Evolutionary conservation across 2,888 invertebrate genomes (phyloP).

Genomic region (Aleiodes alternator): DNA sequence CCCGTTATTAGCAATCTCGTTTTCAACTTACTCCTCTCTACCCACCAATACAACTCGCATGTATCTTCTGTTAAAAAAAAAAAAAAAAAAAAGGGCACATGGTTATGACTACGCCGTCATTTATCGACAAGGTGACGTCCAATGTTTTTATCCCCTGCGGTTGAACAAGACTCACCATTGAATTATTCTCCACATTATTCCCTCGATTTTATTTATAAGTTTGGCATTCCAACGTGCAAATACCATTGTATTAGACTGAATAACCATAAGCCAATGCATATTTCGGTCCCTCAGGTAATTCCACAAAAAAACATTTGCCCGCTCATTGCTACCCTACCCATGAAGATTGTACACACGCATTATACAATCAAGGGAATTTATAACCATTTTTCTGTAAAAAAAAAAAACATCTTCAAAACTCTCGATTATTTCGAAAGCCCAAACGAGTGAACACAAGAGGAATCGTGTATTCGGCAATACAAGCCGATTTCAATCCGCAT

Average conservation of each 20-base stretch:
- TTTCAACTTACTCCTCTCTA: background rate
- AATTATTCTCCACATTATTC: no score
- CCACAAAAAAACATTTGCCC: conserved; percentile 36
- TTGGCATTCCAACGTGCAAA: background rate
- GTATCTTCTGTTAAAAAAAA: background rate
- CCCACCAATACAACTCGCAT: conserved; percentile 5
- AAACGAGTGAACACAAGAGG: background rate
- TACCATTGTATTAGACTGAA: conserved; percentile 26
- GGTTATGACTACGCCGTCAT: conserved; percentile 30
- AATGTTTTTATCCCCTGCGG: conserved; percentile 2
- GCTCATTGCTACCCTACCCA: background rate
- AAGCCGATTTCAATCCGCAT: conserved; percentile 54
- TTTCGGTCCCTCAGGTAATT: conserved; percentile 48
- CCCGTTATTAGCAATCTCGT: conserved; percentile 45
- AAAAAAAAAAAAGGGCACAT: conserved; percentile 8
- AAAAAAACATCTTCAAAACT: no score
- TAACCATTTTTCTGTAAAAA: no score
- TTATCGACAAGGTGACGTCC: conserved; percentile 26
- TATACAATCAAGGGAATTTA: no score
- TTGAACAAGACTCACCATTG: background rate
- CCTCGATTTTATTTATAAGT: background rate
- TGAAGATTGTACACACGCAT: no score
- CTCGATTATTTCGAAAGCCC: no score
- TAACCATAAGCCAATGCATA: conserved; percentile 31
- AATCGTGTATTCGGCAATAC: conserved; percentile 20